phyloP scores from a whole-genome alignment of 2,888 invertebrate genomes.

The Brassicogethes aeneus region DNA sequence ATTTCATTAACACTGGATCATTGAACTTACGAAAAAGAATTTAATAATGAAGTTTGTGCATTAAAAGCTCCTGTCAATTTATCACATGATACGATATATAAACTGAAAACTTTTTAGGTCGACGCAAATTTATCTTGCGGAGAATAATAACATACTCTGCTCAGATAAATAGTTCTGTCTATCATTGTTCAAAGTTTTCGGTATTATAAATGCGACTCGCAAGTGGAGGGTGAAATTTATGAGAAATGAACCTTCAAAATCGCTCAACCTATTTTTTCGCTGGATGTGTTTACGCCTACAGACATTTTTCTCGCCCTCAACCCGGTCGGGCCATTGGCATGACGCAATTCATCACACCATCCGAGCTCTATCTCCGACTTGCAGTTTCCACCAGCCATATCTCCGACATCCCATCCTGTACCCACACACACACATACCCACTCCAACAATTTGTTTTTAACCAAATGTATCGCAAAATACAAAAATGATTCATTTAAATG shows the following conservation, averaged over 20 bases:
- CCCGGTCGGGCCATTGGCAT: neutral
- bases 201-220: constrained; percentile 34
- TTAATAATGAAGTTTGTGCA: neutral
- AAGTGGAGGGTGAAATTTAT: constrained; percentile 37
- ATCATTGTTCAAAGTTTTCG: constrained; percentile 35
- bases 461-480: too few relatives aligned
- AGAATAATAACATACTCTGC: constrained; percentile 34
- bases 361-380: neutral
- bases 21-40: too few relatives aligned
- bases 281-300: constrained; percentile 25
- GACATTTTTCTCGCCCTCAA: constrained; percentile 1
- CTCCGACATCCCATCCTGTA: neutral
- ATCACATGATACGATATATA: constrained; percentile 1
- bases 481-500: too few relatives aligned
- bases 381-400: neutral
- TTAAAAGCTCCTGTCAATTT: neutral
- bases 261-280: constrained; percentile 18
- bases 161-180: constrained; percentile 39
- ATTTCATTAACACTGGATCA: too few relatives aligned
- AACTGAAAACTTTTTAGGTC: constrained; percentile 1
- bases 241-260: constrained; percentile 41
- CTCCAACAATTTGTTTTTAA: neutral
- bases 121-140: constrained; percentile 9
- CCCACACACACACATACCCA: neutral
- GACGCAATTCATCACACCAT: neutral